Evolutionary conservation across 2,888 invertebrate species (phyloP), one percentile per base, ranked within the genome.

Genomic region (Ceraclea dissimilis): DNA sequence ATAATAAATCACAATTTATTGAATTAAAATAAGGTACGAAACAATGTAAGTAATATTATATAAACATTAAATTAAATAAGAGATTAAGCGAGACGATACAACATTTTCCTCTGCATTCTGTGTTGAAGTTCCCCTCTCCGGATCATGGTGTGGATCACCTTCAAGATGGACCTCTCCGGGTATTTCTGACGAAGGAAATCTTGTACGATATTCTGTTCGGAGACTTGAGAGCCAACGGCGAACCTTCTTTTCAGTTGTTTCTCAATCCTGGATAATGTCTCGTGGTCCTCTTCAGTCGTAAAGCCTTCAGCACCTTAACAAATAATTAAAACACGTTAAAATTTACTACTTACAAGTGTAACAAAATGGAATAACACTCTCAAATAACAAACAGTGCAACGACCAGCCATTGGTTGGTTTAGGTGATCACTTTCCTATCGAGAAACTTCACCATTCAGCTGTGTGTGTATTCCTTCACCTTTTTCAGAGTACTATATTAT

Each of bases 121-220:
- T 97, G 93, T 67, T 98, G 97, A 49, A 99, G 73, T 69, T 99
- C 97, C 0, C 97, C 99, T 16, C 97, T 82, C 22, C 95, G 80
- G 63, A 99, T 88, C 94, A 98, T 93, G 11, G 90, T 87, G 65
- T 91, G 85, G 63, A 99, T 85, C 13, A 99, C 98, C 76, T 95
- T 97, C 58, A 85, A 74, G 57, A 99, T 84, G 4, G 90, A 83
- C 56, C 87, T 79, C 70, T 95, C 94, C 0, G 90, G 86, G 70
- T 93, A 96, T 71, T 91, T 90, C 72, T 94, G 88, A 11, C 83
- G 79, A 2, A 82, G 70, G 66, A 89, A 90, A 73, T 97, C 96
- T 66, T 93, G 90, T 26, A 99, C 79, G 63, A 99, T 93, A 62
- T 88, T 90, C 68, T 93, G 90, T 69, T 97, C 93, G 0, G 97